Conservation (phyloP, 2,888 invertebrate genomes). For the Clepsis dumicolana region DNA sequence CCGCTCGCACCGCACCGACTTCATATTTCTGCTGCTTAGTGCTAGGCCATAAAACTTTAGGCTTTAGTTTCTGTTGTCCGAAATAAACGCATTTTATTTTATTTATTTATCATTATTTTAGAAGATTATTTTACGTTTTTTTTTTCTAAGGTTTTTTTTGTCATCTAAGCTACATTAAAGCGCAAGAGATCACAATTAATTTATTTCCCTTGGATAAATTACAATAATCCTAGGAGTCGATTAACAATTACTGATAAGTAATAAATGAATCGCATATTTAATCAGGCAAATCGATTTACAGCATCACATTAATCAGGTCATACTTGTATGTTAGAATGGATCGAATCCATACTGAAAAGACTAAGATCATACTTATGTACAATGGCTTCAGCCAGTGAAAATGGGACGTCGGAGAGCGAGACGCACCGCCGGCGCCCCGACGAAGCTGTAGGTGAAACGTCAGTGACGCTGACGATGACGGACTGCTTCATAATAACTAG, state of each 20-base stretch:
- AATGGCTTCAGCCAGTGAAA: conserved; percentile 3
- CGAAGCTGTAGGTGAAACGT: conserved; percentile 5
- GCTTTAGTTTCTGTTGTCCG: too few relatives aligned
- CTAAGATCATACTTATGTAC: conserved; percentile 9
- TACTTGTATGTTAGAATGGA: conserved; percentile 6
- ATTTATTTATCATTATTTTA: too few relatives aligned
- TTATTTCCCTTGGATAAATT: conserved; percentile 23
- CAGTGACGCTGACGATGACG: conserved; percentile 3
- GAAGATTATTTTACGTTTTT: too few relatives aligned
- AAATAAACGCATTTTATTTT: too few relatives aligned
- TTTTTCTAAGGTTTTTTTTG: too few relatives aligned
- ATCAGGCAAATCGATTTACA: conserved; percentile 20
- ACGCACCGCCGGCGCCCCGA: neutral
- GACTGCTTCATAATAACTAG: conserved; percentile 9
- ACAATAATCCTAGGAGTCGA: conserved; percentile 30
- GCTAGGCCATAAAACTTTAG: too few relatives aligned
- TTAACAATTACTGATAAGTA: conserved; percentile 30
- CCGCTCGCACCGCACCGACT: too few relatives aligned
- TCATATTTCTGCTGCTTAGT: too few relatives aligned
- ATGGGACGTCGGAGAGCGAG: neutral
- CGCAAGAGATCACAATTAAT: conserved; percentile 27
- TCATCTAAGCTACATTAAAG: conserved; percentile 15
- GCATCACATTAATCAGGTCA: conserved; percentile 34
- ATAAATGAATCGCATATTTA: conserved; percentile 27
- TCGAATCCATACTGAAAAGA: conserved; percentile 6